Conservation (phyloP, 2,797 vertebrate genomes). For the Crypturellus tataupa region DNA sequence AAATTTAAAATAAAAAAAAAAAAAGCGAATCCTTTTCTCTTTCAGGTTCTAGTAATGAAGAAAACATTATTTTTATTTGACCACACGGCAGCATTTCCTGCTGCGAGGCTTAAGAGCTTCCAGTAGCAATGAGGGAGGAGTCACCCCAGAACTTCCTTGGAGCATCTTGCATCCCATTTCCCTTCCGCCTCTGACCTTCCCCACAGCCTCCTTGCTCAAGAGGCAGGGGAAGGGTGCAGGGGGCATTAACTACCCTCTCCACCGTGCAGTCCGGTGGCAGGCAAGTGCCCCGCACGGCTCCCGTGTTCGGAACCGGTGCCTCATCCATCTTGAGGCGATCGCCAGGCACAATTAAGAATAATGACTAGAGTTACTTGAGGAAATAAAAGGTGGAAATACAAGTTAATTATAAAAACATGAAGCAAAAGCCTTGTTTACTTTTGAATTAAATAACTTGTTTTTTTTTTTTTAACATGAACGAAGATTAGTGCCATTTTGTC, state of each 20-base stretch:
- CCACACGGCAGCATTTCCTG: background rate
- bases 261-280: background rate
- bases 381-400: background rate
- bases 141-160: background rate
- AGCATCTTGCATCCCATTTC: background rate
- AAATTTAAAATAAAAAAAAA: background rate
- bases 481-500: background rate
- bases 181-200: background rate
- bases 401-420: background rate
- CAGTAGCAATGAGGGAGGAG: background rate
- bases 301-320: background rate
- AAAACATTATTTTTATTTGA: slow-evolving; percentile 7
- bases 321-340: slow-evolving; percentile 3
- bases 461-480: background rate
- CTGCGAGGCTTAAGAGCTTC: background rate
- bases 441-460: background rate
- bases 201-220: background rate
- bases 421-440: background rate
- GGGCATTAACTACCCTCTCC: background rate
- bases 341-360: background rate
- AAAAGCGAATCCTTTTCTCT: background rate
- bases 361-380: background rate
- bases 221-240: background rate
- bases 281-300: background rate
- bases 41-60: background rate